Conservation (phyloP, 2,888 invertebrate species). For the Tetragnatha montana region DNA sequence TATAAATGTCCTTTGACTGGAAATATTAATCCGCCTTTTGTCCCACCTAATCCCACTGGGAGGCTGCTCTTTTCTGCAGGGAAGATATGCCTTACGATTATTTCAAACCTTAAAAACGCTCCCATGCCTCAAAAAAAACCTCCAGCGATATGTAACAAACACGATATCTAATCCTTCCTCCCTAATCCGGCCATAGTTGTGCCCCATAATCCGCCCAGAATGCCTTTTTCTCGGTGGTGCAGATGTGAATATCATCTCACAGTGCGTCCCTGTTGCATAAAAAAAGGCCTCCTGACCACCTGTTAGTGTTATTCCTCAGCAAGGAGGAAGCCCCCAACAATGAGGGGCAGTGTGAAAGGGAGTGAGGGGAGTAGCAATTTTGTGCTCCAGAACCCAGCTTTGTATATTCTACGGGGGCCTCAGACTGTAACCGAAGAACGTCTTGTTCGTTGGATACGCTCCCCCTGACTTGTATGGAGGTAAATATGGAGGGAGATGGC, state of each 20-base stretch:
- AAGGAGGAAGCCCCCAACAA: constrained; percentile 29
- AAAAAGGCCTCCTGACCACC: constrained; percentile 22
- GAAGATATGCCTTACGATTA: no score
- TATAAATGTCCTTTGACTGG: no score
- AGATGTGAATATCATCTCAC: constrained; percentile 26
- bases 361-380: constrained; percentile 38
- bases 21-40: no score
- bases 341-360: constrained; percentile 27
- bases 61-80: no score
- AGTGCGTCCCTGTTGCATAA: constrained; percentile 10
- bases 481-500: background rate
- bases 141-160: constrained; percentile 19
- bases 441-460: background rate
- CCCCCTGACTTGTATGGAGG: background rate
- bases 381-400: constrained; percentile 12
- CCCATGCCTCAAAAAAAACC: no score
- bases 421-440: constrained; percentile 11
- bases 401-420: background rate
- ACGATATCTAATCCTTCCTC: constrained; percentile 41
- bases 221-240: constrained; percentile 26
- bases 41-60: no score
- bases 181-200: constrained; percentile 41
- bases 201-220: constrained; percentile 33
- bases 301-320: constrained; percentile 27
- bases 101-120: no score